A percentile compares a stretch with the other conserved stretches of the same genome.
These are phyloP conservation scores for Dynastes hyllus DNA, from an alignment of 2,888 invertebrate genomes.

Conservation along the genomic window DNA sequence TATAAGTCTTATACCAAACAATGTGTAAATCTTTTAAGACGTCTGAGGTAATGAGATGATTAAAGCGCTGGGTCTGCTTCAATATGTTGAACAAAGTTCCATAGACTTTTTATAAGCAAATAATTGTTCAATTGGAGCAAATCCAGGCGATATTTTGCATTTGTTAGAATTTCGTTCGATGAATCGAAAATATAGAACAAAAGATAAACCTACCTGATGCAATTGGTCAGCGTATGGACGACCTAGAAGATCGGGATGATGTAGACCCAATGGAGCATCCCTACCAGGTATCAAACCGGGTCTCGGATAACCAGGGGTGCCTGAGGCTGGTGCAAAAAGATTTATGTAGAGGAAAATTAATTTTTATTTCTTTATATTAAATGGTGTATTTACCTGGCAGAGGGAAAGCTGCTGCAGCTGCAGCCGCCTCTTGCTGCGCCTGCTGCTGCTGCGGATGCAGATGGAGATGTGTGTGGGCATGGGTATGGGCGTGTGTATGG, in stretches of 20 bases:
- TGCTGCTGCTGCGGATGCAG: conserved; percentile 86
- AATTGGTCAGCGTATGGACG: conserved; percentile 88
- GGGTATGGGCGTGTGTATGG: conserved; percentile 93
- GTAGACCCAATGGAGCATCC: conserved; percentile 78
- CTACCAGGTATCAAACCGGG: conserved; percentile 76
- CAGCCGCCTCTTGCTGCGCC: conserved; percentile 81
- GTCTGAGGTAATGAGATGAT: not conserved
- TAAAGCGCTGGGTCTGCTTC: not conserved
- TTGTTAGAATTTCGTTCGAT: not conserved
- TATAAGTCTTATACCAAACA: conserved; percentile 49
- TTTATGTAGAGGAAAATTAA: not conserved
- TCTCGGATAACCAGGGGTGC: conserved; percentile 76
- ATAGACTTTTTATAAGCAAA: too few species aligned
- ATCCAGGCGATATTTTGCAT: not conserved
- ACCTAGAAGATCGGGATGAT: conserved; percentile 85
- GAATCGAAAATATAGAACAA: too few species aligned
- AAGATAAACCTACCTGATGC: conserved; percentile 74
- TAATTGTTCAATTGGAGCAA: not conserved
- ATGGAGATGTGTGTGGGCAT: conserved; percentile 92
- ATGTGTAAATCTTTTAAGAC: conserved; percentile 44
- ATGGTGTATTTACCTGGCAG: conserved; percentile 72
- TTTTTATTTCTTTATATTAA: not conserved
- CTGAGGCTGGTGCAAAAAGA: conserved; percentile 68
- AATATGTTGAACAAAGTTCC: not conserved
- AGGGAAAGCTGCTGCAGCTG: conserved; percentile 74